Base-by-base conservation (phyloP, 2,113 vertebrate species). In the Barnardius zonarius region DNA sequence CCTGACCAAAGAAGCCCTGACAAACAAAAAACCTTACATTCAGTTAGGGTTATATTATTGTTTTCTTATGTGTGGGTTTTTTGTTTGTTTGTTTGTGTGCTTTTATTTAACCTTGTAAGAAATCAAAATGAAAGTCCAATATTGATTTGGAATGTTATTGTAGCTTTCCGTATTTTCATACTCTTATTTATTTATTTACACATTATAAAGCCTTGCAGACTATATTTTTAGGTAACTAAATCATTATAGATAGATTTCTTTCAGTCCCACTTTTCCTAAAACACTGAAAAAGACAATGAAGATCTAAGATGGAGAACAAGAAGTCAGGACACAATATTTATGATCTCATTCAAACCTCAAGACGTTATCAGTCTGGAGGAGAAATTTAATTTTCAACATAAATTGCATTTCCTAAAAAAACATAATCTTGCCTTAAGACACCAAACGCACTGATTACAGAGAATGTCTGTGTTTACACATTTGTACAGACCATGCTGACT, bases 371-470 rank as follows among this genome's bases (percentile, higher is more conserved):
- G 98, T 97, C 98, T 95, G 87, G 54, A 95, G 96, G 66, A 75
- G 97, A 98, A 98, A 98, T 93, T 96, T 97, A 98, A 98, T 97
- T 98, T 97, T 68, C 86, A 97, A 97, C 98, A 98, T 98, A 98
- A 98, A 98, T 98, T 98, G 96, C 98, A 98, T 98, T 98, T 98
- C 98, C 98, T 98, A 98, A 97, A 98, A 98, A 98, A 98, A 98
- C 97, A 98, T 96, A 98, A 97, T 98, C 97, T 98, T 98, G 98
- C 98, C 98, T 98, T 98, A 98, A 98, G 98, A 98, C 97, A 98
- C 96, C 98, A 97, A 97, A 88, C 30, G 73, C 92, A 96, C 98
- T 98, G 98, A 98, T 98, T 98, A 98, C 97, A 98, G 98, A 95
- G 98, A 98, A 98, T 98, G 98, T 98, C 98, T 98, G 95, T 98